These are phyloP conservation scores for Epinephelus coioides DNA, from an alignment of 2,797 vertebrate genomes.

Conservation along the genomic window DNA sequence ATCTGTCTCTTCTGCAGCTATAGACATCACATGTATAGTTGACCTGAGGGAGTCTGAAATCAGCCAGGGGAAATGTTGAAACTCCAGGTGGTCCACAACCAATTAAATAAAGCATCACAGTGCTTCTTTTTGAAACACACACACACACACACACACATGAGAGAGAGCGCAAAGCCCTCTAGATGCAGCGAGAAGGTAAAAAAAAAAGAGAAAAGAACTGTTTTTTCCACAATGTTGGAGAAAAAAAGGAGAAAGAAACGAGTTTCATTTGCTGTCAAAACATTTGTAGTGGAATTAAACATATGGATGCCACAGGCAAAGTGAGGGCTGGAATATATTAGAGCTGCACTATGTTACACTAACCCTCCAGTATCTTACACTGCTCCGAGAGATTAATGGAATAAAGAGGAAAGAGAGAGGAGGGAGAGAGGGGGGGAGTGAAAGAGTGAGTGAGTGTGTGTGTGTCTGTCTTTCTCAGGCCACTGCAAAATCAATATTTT, in stretches of 20 bases:
- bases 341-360: constrained; percentile 76
- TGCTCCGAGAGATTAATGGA: constrained; percentile 78
- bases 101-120: constrained; percentile 85
- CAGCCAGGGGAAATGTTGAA: constrained; percentile 79
- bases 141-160: constrained; percentile 33
- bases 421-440: background rate
- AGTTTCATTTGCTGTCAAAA: constrained; percentile 84
- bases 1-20: constrained; percentile 47
- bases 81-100: constrained; percentile 81
- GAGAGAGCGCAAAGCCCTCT: constrained; percentile 32
- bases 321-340: constrained; percentile 80
- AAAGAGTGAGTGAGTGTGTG: constrained; percentile 34
- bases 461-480: constrained; percentile 69
- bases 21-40: constrained; percentile 62
- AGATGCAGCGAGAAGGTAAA: constrained; percentile 34
- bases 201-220: background rate
- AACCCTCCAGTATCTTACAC: constrained; percentile 81
- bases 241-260: constrained; percentile 47
- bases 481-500: constrained; percentile 75
- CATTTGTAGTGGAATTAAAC: constrained; percentile 86
- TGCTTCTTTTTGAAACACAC: constrained; percentile 71
- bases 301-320: constrained; percentile 81
- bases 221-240: constrained; percentile 44
- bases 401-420: constrained; percentile 63
- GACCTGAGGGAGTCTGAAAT: constrained; percentile 74